phyloP scores from a whole-genome alignment of 2,888 invertebrate species.

The Marronus borbonicus region DNA sequence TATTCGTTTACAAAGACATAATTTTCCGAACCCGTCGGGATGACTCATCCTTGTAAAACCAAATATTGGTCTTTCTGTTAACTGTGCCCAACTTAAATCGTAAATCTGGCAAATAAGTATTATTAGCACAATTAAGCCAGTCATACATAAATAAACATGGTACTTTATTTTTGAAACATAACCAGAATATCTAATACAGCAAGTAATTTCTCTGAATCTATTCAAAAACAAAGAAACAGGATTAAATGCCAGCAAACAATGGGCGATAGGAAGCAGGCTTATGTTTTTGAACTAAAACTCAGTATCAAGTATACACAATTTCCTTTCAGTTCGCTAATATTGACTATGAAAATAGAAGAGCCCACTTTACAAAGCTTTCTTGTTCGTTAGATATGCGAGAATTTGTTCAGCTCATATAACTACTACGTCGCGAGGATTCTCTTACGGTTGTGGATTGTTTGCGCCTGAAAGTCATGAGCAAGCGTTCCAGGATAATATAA shows the following conservation, averaged over 20 bases:
- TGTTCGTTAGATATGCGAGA: constrained; percentile 5
- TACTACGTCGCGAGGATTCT: neutral
- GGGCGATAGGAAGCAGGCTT: neutral
- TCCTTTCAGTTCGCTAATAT: constrained; percentile 19
- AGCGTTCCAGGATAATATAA: too few relatives aligned
- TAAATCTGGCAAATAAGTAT: too few relatives aligned
- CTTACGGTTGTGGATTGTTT: neutral
- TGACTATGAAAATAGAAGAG: constrained; percentile 12
- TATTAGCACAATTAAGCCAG: too few relatives aligned
- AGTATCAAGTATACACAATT: constrained; percentile 7
- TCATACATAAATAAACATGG: too few relatives aligned
- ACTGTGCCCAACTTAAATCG: too few relatives aligned
- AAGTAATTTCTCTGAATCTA: neutral
- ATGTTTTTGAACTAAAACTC: neutral
- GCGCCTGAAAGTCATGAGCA: too few relatives aligned
- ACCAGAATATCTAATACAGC: neutral
- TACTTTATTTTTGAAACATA: neutral
- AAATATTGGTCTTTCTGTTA: too few relatives aligned
- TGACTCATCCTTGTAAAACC: too few relatives aligned
- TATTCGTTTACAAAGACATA: too few relatives aligned
- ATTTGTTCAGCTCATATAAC: neutral
- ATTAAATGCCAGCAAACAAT: constrained; percentile 7
- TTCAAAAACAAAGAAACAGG: neutral
- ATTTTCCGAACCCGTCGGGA: too few relatives aligned
- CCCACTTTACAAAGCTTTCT: constrained; percentile 5